These are phyloP conservation scores for Chaenodraco wilsoni DNA, from an alignment of 2,797 vertebrate genomes.

Conservation along the genomic window DNA sequence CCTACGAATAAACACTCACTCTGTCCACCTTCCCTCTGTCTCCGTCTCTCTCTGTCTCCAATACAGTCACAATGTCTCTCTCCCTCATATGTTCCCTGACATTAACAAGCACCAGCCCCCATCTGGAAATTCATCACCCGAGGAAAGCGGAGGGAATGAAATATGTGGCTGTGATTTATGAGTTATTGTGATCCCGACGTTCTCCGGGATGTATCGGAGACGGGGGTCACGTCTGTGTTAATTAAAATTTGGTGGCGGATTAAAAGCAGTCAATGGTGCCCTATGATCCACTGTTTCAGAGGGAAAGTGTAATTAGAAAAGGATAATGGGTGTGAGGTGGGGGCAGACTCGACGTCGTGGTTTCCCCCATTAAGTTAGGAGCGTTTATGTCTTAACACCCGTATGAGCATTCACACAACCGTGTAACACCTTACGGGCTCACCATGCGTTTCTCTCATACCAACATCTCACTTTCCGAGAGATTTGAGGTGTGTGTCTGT, in stretches of 20 bases:
- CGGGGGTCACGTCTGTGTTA: constrained; percentile 81
- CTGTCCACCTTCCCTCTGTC: constrained; percentile 41
- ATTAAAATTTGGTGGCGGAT: constrained; percentile 83
- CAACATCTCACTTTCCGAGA: constrained; percentile 24
- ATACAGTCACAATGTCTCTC: constrained; percentile 8
- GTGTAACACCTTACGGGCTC: constrained; percentile 5
- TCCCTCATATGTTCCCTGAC: constrained; percentile 56
- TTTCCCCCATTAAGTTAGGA: constrained; percentile 27
- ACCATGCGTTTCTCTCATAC: background rate
- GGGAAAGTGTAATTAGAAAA: constrained; percentile 82
- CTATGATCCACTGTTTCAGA: constrained; percentile 80
- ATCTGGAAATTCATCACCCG: constrained; percentile 79
- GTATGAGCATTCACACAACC: background rate
- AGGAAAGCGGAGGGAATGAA: constrained; percentile 69
- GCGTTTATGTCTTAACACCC: constrained; percentile 8
- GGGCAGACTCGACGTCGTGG: constrained; percentile 6
- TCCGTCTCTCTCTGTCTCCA: constrained; percentile 19
- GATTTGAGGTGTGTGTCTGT: constrained; percentile 3
- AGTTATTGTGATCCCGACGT: constrained; percentile 79
- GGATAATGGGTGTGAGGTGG: constrained; percentile 72
- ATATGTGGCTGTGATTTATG: constrained; percentile 79
- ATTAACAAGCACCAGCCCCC: constrained; percentile 70
- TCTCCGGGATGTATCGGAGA: constrained; percentile 75
- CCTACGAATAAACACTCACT: constrained; percentile 57
- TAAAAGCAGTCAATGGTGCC: constrained; percentile 83